A percentile compares a stretch with the other conserved stretches of the same genome.
Evolutionary conservation across 1,140 invertebrate genomes (phyloP).

Genomic region (Adoxophyes honmai): DNA sequence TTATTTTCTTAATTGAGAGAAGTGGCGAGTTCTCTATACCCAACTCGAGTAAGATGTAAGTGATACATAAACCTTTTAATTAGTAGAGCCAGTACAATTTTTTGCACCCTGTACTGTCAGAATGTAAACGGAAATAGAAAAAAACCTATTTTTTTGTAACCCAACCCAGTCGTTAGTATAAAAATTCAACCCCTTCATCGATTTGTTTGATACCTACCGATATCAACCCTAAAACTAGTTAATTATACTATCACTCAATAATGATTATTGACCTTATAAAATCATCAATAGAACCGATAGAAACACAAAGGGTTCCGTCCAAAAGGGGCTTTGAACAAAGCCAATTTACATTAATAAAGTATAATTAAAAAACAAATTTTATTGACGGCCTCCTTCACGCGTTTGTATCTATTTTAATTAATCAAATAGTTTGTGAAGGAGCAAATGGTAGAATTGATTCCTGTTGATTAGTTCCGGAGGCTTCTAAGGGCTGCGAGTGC

Average conservation of each 20-base stretch:
- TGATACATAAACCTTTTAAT: too few species aligned
- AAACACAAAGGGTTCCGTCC: slow-evolving; percentile 56
- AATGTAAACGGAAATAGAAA: too few species aligned
- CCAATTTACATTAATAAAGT: slow-evolving; percentile 67
- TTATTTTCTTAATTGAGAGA: too few species aligned
- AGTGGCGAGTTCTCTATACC: too few species aligned
- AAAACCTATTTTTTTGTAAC: too few species aligned
- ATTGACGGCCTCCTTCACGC: slow-evolving; percentile 58
- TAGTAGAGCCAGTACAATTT: too few species aligned
- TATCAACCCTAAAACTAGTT: slow-evolving; percentile 48
- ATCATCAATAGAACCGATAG: slow-evolving; percentile 68
- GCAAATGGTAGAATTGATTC: slow-evolving; percentile 36
- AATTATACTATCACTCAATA: slow-evolving; percentile 70
- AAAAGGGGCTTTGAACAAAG: slow-evolving; percentile 56
- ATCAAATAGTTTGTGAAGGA: slow-evolving; percentile 57
- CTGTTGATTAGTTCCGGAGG: slow-evolving; percentile 57
- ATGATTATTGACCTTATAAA: slow-evolving; percentile 72
- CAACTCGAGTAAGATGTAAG: too few species aligned
- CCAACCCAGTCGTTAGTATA: background rate
- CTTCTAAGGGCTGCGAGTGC: slow-evolving; percentile 48
- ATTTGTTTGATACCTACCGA: slow-evolving; percentile 17
- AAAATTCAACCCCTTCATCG: background rate
- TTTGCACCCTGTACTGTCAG: too few species aligned
- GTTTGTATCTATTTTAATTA: slow-evolving; percentile 57
- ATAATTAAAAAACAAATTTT: slow-evolving; percentile 73